Conservation (phyloP, 1,140 invertebrate species). For the Pteromalus puparum region DNA sequence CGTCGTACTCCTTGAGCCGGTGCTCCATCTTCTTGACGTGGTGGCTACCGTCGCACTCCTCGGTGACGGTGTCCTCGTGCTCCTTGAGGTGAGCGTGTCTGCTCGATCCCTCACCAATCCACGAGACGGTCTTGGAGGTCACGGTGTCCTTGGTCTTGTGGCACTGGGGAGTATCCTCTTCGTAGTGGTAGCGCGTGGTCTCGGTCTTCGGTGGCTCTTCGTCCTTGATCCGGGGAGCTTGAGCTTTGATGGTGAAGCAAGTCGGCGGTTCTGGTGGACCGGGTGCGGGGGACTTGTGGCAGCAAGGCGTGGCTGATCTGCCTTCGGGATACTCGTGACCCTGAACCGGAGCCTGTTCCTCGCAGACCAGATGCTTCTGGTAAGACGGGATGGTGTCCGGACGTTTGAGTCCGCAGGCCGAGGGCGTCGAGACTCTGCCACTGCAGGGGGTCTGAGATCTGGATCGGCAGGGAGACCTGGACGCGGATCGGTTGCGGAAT, state of each 20-base stretch:
- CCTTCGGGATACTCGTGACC: constrained; percentile 63
- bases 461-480: constrained; percentile 66
- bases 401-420: constrained; percentile 63
- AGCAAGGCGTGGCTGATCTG: constrained; percentile 66
- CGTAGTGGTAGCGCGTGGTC: constrained; percentile 60
- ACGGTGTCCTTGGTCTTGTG: constrained; percentile 60
- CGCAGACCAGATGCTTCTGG: constrained; percentile 68
- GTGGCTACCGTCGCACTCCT: constrained; percentile 51
- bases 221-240: constrained; percentile 63
- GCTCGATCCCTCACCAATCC: constrained; percentile 21
- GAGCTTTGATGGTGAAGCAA: constrained; percentile 60
- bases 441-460: constrained; percentile 63
- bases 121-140: constrained; percentile 47
- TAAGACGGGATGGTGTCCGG: constrained; percentile 71
- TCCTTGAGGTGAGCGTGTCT: constrained; percentile 48
- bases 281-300: constrained; percentile 63
- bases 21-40: constrained; percentile 48
- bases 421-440: constrained; percentile 55
- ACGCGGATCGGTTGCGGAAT: constrained; percentile 66
- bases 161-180: constrained; percentile 66
- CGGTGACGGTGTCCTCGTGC: constrained; percentile 60
- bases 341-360: constrained; percentile 64
- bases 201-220: constrained; percentile 55
- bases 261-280: constrained; percentile 54
- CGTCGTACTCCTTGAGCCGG: constrained; percentile 45